Evolutionary conservation across 64 coral and sea anemone genomes (phyloP).

Genomic region (Catalaphyllia jardinei): DNA sequence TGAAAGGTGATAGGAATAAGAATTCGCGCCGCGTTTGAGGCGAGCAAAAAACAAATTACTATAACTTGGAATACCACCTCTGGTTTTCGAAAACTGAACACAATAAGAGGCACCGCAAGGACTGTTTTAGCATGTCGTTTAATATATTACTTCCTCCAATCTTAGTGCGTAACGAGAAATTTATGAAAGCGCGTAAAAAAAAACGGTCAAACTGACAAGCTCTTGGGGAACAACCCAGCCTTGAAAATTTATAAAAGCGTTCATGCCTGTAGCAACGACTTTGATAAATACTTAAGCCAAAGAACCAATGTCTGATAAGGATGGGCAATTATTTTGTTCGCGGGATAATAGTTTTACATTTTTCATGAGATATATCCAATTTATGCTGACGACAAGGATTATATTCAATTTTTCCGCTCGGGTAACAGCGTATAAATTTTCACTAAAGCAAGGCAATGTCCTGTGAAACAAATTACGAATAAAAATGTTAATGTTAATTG

Average conservation of each 20-base stretch:
- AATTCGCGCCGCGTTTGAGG: not conserved
- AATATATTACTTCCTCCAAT: not conserved
- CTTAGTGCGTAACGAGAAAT: not conserved
- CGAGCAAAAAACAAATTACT: slow-evolving; percentile 4
- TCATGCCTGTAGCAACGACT: not conserved
- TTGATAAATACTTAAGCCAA: slow-evolving; percentile 20
- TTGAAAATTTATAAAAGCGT: not conserved
- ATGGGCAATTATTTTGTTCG: slow-evolving; percentile 18
- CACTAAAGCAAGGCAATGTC: not conserved
- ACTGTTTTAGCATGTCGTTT: slow-evolving; percentile 3
- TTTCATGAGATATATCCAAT: slow-evolving; percentile 25
- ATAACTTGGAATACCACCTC: slow-evolving; percentile 29
- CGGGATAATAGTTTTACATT: slow-evolving; percentile 14
- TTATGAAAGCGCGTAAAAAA: not conserved
- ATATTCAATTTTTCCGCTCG: slow-evolving; percentile 6
- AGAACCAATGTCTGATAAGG: slow-evolving; percentile 1
- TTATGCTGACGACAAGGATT: slow-evolving; percentile 10
- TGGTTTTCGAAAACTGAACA: slow-evolving; percentile 3
- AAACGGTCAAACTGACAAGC: not conserved
- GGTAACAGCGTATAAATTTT: not conserved
- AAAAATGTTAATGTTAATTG: not conserved
- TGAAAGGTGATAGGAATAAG: not conserved
- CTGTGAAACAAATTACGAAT: not conserved
- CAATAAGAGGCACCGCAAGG: slow-evolving; percentile 3
- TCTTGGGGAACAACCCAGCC: not conserved